A percentile compares a stretch with the other conserved stretches of the same genome.
Conservation (phyloP, 64 coral and sea anemone species). For the Montipora cactus region DNA sequence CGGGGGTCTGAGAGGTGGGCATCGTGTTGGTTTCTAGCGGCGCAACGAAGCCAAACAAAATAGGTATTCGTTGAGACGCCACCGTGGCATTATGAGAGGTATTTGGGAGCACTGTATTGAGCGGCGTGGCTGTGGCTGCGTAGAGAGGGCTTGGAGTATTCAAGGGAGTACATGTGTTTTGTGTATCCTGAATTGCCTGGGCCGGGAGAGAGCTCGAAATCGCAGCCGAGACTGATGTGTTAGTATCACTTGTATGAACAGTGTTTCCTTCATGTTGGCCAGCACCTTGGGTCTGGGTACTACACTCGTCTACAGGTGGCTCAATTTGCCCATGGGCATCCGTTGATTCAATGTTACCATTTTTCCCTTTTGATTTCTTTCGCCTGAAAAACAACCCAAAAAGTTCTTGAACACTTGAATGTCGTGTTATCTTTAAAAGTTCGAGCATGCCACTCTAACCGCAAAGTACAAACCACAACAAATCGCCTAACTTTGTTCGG, state of each 20-base stretch:
- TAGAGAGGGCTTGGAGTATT: constrained; percentile 27
- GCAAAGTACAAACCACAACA: not conserved
- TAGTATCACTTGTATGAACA: not conserved
- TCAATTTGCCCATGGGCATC: not conserved
- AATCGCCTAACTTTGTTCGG: not conserved
- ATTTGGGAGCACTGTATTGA: not conserved
- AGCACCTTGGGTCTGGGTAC: not conserved
- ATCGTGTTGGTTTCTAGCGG: not conserved
- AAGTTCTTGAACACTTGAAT: not conserved
- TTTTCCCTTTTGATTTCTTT: constrained; percentile 14
- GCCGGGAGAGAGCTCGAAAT: not conserved
- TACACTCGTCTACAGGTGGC: not conserved
- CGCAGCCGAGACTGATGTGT: not conserved
- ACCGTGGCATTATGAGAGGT: not conserved
- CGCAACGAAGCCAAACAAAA: constrained; percentile 16
- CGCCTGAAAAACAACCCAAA: not conserved
- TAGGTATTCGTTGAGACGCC: not conserved
- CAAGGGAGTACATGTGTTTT: not conserved
- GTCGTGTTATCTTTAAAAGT: not conserved
- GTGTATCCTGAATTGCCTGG: not conserved
- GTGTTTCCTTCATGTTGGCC: not conserved
- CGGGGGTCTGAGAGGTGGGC: not conserved
- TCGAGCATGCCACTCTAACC: no score
- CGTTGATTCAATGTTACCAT: not conserved
- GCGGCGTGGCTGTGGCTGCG: not conserved